Conservation (phyloP, 2,797 vertebrate genomes). For the Rhincodon typus region DNA sequence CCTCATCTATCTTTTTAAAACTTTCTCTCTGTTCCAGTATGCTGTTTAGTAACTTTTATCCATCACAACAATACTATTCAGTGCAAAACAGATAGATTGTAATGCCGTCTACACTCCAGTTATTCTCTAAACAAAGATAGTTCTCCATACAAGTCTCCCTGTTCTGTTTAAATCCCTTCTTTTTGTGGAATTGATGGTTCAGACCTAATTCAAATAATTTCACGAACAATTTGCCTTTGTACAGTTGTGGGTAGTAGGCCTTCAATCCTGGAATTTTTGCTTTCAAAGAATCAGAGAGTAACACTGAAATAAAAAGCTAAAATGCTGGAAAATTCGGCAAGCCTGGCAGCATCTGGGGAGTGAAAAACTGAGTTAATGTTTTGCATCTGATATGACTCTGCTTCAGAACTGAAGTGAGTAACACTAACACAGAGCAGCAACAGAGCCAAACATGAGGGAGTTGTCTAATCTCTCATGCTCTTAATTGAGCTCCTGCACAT, state of each 20-base stretch:
- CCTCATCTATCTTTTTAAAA: not conserved
- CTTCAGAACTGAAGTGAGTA: not conserved
- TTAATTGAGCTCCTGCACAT: not conserved
- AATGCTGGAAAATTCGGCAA: too few relatives aligned
- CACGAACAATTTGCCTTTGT: not conserved
- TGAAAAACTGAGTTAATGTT: too few relatives aligned
- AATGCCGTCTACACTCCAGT: not conserved
- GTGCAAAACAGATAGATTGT: not conserved
- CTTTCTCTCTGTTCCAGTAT: not conserved
- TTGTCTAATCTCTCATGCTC: not conserved
- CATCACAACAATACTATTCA: not conserved
- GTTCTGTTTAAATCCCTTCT: not conserved
- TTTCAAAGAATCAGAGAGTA: not conserved
- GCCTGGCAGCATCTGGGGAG: too few relatives aligned
- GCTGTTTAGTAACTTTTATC: not conserved
- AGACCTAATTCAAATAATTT: not conserved
- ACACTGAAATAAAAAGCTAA: not conserved
- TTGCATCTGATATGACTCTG: too few relatives aligned
- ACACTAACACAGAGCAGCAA: not conserved
- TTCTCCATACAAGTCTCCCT: not conserved
- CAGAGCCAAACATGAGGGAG: not conserved
- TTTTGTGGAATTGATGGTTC: too few relatives aligned
- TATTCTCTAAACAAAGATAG: not conserved
- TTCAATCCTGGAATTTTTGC: not conserved
- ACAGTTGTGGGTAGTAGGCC: not conserved